A percentile compares a stretch with the other conserved stretches of the same genome.
phyloP scores from a whole-genome alignment of 1,140 invertebrate species.

The Ceratoteleas bidentatus region DNA sequence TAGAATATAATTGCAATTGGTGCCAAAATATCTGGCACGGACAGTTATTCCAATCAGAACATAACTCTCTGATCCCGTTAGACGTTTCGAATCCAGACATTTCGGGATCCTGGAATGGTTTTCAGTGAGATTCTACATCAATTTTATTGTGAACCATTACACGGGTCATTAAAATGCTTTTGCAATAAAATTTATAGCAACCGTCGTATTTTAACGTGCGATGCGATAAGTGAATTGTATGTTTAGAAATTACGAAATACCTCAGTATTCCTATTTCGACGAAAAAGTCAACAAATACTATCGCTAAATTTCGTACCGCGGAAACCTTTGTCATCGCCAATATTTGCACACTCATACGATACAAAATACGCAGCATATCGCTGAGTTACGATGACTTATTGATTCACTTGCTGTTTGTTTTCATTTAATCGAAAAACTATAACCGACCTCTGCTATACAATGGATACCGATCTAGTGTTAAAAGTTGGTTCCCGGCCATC shows the following conservation, averaged over 20 bases:
- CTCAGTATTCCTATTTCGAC: neutral
- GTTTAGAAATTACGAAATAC: neutral
- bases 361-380: neutral
- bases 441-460: too few species aligned
- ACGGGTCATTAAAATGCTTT: too few species aligned
- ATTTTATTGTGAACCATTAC: too few species aligned
- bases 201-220: too few species aligned
- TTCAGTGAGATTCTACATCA: too few species aligned
- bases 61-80: neutral
- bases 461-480: too few species aligned
- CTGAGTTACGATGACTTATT: neutral
- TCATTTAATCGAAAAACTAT: too few species aligned
- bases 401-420: too few species aligned
- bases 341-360: neutral
- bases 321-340: neutral
- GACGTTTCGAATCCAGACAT: neutral
- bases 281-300: neutral
- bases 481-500: too few species aligned
- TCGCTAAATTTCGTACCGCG: neutral
- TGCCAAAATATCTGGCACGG: conserved; percentile 4
- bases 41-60: conserved; percentile 5
- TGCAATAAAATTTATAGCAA: too few species aligned
- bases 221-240: neutral
- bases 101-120: too few species aligned
- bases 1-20: conserved; percentile 12